A percentile compares a stretch with the other conserved stretches of the same genome.
Evolutionary conservation across 2,797 vertebrate genomes (phyloP).

Genomic region (Pelodytes ibericus): DNA sequence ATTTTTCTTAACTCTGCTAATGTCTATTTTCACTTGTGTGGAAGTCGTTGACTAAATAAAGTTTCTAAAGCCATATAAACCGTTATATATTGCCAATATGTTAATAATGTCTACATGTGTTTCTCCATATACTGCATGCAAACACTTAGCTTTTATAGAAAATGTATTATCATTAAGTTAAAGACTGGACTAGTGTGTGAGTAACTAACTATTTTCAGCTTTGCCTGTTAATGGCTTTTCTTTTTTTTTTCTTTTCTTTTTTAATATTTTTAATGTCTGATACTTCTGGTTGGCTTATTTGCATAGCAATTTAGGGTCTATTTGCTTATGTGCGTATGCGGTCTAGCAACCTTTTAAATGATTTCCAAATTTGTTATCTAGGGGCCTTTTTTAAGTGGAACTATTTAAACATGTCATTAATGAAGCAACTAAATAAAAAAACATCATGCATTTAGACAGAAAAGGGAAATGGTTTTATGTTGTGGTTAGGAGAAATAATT

Average conservation of each 20-base stretch:
- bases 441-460: slow-evolving; percentile 39
- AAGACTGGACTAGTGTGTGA: no score
- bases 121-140: no score
- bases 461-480: slow-evolving; percentile 54
- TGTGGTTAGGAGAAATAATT: slow-evolving; percentile 50
- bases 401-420: slow-evolving; percentile 52
- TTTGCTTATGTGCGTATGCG: slow-evolving; percentile 48
- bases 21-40: no score
- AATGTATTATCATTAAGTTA: no score
- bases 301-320: slow-evolving; percentile 48
- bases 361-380: slow-evolving; percentile 54
- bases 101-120: no score
- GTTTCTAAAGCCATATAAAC: no score
- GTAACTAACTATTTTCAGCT: no score
- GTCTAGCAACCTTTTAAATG: slow-evolving; percentile 48
- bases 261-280: not conserved
- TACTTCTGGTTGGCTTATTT: slow-evolving; percentile 30
- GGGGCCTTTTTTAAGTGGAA: slow-evolving; percentile 40
- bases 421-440: slow-evolving; percentile 39
- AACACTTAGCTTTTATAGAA: no score
- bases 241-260: not conserved
- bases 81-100: no score
- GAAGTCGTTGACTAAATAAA: no score
- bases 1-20: no score
- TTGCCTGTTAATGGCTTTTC: not conserved